Evolutionary conservation across 2,888 invertebrate species (phyloP).

Genomic region (Auanema sp.): DNA sequence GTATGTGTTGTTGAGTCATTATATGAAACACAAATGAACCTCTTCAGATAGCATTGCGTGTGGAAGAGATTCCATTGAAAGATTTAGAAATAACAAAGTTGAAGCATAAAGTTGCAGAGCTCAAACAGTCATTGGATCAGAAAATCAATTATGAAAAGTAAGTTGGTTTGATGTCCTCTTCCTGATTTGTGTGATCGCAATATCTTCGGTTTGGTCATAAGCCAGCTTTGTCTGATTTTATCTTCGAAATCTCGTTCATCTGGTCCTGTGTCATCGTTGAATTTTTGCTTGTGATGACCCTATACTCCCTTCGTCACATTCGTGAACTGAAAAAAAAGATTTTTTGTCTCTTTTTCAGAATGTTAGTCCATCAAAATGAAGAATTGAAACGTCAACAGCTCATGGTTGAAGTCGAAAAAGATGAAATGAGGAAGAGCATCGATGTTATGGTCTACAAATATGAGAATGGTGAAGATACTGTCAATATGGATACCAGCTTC

Average conservation of each 20-base stretch:
- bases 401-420: slow-evolving; percentile 40
- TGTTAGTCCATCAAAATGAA: slow-evolving; percentile 47
- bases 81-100: slow-evolving; percentile 72
- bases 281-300: background rate
- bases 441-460: slow-evolving; percentile 40
- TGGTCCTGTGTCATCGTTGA: background rate
- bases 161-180: slow-evolving; percentile 2
- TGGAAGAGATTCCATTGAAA: slow-evolving; percentile 54
- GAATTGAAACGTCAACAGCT: slow-evolving; percentile 37
- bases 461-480: slow-evolving; percentile 30
- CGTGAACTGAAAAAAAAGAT: background rate
- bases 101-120: slow-evolving; percentile 83
- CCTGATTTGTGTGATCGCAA: too few relatives aligned
- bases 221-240: too few relatives aligned
- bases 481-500: slow-evolving; percentile 18
- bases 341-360: slow-evolving; percentile 25
- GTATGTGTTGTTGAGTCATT: background rate
- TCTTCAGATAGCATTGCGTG: slow-evolving; percentile 37
- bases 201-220: too few relatives aligned
- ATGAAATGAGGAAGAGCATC: slow-evolving; percentile 35
- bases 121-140: slow-evolving; percentile 76
- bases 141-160: slow-evolving; percentile 75
- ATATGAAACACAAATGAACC: background rate
- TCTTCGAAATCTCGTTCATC: too few relatives aligned
- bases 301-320: background rate